Evolutionary conservation across 2,113 vertebrate species (phyloP), one percentile per base, ranked within the genome.

Genomic region (Cyanoliseus patagonus): DNA sequence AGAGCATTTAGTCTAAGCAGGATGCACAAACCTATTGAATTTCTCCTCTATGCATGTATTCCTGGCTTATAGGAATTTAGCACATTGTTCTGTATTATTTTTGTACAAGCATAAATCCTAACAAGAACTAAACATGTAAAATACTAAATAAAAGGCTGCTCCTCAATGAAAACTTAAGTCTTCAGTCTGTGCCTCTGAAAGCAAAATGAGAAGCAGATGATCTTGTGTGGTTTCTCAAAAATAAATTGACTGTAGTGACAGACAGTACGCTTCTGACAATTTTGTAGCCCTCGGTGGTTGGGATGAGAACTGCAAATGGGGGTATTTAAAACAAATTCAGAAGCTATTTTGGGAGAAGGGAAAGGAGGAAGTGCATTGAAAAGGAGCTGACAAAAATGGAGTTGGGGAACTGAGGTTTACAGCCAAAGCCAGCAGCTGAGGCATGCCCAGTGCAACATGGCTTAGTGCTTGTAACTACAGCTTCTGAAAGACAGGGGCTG

Each of bases 381-480:
- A 82, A 51, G 6, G 10, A 82, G 55, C 13, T 14, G 57, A 31
- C 15, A 35, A 28, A 41, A 11, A 9, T 2, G 3, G 6, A 6
- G 11, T 3, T 52, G 39, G 16, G 18, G 8, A 28, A 20, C 28
- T 7, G 61, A 37, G 33, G 55, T 17, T 37, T 31, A 41, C 52
- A 79, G 72, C 18, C 59, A 13, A 37, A 47, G 7, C 2, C 6
- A 8, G n/a, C n/a, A 41, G 52, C 1, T 27, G 31, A 49, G 49
- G 35, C 2, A 11, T 8, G 24, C 5, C 51, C 16, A 13, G 0
- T 3, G 20, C 13, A 24, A 4, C 16, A 3, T 0, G 4, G 19
- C 3, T 46, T 7, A 27, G 31, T 2, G 76, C 39, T 57, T 1
- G 0, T 5, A 22, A 19, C 17, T 2, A 11, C 44, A 41, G 39